Evolutionary conservation across 2,113 vertebrate species (phyloP).

Genomic region (Bubo bubo): DNA sequence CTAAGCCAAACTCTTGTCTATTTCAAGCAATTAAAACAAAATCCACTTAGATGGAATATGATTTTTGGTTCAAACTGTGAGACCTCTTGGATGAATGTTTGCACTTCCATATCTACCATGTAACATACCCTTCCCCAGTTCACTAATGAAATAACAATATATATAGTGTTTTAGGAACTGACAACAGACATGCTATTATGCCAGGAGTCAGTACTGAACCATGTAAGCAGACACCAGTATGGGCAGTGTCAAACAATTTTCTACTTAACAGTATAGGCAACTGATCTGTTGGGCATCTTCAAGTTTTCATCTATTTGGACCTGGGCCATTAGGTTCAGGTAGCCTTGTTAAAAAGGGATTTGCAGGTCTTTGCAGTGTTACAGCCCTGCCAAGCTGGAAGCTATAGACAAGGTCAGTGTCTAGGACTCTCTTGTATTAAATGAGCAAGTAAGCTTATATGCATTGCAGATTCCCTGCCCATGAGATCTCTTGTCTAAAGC

Average conservation of each 20-base stretch:
- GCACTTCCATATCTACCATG: neutral
- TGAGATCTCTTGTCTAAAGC: slow-evolving; percentile 84
- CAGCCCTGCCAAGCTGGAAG: slow-evolving; percentile 79
- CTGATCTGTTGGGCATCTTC: slow-evolving; percentile 70
- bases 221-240: slow-evolving; percentile 19
- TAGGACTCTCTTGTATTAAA: slow-evolving; percentile 86
- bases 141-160: slow-evolving; percentile 24
- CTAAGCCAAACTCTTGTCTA: neutral
- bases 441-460: slow-evolving; percentile 82
- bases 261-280: slow-evolving; percentile 29
- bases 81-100: neutral
- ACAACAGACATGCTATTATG: slow-evolving; percentile 18
- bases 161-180: slow-evolving; percentile 39
- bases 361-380: slow-evolving; percentile 77
- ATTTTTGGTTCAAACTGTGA: slow-evolving; percentile 17
- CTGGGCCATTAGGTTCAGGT: slow-evolving; percentile 72
- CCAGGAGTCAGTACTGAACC: slow-evolving; percentile 6
- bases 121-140: slow-evolving; percentile 16
- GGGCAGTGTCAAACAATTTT: slow-evolving; percentile 19
- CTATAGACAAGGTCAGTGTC: slow-evolving; percentile 82
- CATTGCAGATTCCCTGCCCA: slow-evolving; percentile 85
- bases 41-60: neutral
- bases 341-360: slow-evolving; percentile 82
- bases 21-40: slow-evolving; percentile 25
- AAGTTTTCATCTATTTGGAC: slow-evolving; percentile 75